Percentiles rank a stretch among this genome's conserved stretches.
These are phyloP conservation scores for Eubasilissa splendida DNA, from an alignment of 2,888 invertebrate genomes.

Conservation along the genomic window DNA sequence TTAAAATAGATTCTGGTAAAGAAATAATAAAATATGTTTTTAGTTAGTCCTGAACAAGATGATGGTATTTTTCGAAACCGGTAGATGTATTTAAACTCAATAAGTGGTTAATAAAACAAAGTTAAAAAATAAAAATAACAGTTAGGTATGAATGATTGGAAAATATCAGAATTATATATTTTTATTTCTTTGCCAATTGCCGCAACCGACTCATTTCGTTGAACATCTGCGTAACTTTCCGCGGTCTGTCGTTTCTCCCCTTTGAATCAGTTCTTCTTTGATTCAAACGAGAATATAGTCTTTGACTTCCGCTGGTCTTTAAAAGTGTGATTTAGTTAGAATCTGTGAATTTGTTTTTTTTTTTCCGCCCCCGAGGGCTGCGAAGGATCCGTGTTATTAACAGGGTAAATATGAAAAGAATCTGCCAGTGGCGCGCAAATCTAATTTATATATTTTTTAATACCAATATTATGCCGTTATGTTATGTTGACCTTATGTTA, in stretches of 20 bases:
- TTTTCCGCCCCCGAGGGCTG: background rate
- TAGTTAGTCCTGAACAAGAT: too few relatives aligned
- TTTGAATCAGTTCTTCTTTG: slow-evolving; percentile 7
- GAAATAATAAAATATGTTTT: too few relatives aligned
- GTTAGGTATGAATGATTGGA: too few relatives aligned
- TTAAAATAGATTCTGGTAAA: too few relatives aligned
- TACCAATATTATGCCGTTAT: too few relatives aligned
- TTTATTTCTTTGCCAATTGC: too few relatives aligned
- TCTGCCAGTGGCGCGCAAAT: background rate
- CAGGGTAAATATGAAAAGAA: slow-evolving; percentile 1
- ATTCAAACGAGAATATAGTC: slow-evolving; percentile 25
- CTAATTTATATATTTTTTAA: background rate
- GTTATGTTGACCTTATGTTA: too few relatives aligned
- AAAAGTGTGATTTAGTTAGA: slow-evolving; percentile 27
- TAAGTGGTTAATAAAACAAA: too few relatives aligned
- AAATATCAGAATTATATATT: too few relatives aligned
- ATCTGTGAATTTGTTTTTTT: slow-evolving; percentile 33
- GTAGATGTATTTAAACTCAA: too few relatives aligned
- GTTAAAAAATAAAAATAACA: too few relatives aligned
- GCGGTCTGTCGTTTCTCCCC: background rate
- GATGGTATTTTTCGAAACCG: too few relatives aligned
- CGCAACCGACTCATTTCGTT: background rate
- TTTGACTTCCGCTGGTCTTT: slow-evolving; percentile 4
- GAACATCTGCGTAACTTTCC: background rate
- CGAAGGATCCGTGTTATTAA: slow-evolving; percentile 13